These are phyloP conservation scores for Hyalella azteca DNA, from an alignment of 2,888 invertebrate species.

Conservation along the genomic window DNA sequence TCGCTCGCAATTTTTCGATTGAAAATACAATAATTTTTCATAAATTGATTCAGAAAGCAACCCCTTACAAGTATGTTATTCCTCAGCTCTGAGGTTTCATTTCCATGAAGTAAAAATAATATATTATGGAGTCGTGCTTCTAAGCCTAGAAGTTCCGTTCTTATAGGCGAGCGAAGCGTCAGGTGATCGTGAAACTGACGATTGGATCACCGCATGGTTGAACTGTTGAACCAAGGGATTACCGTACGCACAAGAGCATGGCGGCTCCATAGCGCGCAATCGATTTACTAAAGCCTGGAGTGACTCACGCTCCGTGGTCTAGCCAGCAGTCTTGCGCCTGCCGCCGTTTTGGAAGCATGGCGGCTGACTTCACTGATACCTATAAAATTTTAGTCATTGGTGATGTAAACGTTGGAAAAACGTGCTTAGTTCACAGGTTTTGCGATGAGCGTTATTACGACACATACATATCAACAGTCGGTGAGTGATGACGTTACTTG, in stretches of 20 bases:
- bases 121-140: no score
- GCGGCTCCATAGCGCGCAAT: constrained; percentile 20
- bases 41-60: no score
- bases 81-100: no score
- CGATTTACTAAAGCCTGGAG: constrained; percentile 29
- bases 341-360: constrained; percentile 67
- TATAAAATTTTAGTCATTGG: constrained; percentile 86
- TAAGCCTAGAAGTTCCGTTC: no score
- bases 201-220: no score
- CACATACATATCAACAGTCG: constrained; percentile 88
- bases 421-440: constrained; percentile 87
- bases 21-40: no score
- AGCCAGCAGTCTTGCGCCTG: constrained; percentile 15
- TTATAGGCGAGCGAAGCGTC: no score
- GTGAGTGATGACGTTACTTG: constrained; percentile 73
- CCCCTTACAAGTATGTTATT: no score
- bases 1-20: no score
- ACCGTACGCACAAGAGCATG: constrained; percentile 8
- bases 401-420: constrained; percentile 89
- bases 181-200: neutral
- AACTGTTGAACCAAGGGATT: no score
- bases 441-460: constrained; percentile 89
- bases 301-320: constrained; percentile 23
- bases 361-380: constrained; percentile 83
- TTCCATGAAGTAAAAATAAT: no score